Percentiles rank a stretch among this genome's conserved stretches.
These are phyloP conservation scores for Antigone vipio DNA, from an alignment of 2,113 vertebrate species.

Conservation along the genomic window DNA sequence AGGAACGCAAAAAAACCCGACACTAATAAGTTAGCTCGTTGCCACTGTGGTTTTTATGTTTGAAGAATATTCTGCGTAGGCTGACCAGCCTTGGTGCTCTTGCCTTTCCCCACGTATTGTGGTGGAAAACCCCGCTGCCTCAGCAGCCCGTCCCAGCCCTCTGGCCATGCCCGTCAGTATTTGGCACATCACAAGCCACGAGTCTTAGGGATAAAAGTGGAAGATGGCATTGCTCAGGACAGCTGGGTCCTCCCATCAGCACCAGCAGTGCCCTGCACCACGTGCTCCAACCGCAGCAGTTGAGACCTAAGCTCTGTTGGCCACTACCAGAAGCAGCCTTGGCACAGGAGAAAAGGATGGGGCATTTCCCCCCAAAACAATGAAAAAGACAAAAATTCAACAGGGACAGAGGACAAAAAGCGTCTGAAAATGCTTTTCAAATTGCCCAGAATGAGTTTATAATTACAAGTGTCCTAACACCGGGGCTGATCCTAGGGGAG, in stretches of 20 bases:
- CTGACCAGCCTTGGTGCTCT: background rate
- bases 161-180: background rate
- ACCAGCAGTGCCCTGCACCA: fast-evolving
- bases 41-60: background rate
- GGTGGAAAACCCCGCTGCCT: background rate
- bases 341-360: background rate
- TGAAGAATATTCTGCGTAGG: background rate
- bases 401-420: background rate
- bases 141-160: background rate
- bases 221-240: background rate
- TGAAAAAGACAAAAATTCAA: background rate
- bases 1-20: background rate
- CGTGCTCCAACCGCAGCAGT: fast-evolving
- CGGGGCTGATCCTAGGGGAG: background rate
- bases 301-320: background rate
- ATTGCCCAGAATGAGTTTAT: background rate
- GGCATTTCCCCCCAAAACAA: background rate
- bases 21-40: fast-evolving
- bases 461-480: background rate
- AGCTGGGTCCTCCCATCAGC: background rate
- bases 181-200: background rate
- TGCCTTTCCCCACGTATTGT: background rate
- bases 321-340: background rate
- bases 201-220: background rate
- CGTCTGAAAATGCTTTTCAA: background rate